Base-by-base conservation (phyloP, 2,113 vertebrate genomes). In the Thinocorus orbignyianus region DNA sequence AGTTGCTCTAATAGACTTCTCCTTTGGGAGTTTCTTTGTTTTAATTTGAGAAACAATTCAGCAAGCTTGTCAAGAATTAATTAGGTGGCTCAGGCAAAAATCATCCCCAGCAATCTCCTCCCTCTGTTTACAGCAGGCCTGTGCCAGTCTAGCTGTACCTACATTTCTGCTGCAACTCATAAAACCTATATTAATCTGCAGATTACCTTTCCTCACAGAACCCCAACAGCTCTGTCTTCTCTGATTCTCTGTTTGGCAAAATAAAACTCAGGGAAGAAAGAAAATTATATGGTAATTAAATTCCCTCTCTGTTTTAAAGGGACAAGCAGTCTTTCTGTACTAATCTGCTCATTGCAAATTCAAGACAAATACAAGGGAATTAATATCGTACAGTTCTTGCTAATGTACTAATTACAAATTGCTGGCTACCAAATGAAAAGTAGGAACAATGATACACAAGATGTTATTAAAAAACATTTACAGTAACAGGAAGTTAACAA, bases 251-350 rank as follows among this genome's bases (percentile, higher is more conserved):
- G 17, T 68, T 90, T 91, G 86, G 86, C 88, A 96, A 94, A 94
- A 83, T 80, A 94, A 81, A 93, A 94, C 35, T 92, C 82, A 24
- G 33, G 8, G 51, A 90, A 86, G 72, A 90, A 90, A 88, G 58
- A 78, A 85, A 96, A 94, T 74, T 3, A 78, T 52, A 88, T 28
- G 90, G 69, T 88, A 93, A 97, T 97, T 93, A 79, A 93, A 90
- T 84, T 92, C 48, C 54, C 80, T 51, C 61, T 88, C 48, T 72
- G 19, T 81, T 96, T 96, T 96, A 97, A 95, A 88, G 88, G 86
- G 80, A 86, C 92, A 94, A 83, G 54, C 58, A 81, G 64, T 17
- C 60, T 87, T 93, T 79, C 86, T 78, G 35, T 57, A 71, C 65
- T 96, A 86, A 92, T 92, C 83, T 76, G 48, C n/a, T 94, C 72